A percentile compares a stretch with the other conserved stretches of the same genome.
Evolutionary conservation across 2,888 invertebrate species (phyloP).

Genomic region (Drosophila neutralis): DNA sequence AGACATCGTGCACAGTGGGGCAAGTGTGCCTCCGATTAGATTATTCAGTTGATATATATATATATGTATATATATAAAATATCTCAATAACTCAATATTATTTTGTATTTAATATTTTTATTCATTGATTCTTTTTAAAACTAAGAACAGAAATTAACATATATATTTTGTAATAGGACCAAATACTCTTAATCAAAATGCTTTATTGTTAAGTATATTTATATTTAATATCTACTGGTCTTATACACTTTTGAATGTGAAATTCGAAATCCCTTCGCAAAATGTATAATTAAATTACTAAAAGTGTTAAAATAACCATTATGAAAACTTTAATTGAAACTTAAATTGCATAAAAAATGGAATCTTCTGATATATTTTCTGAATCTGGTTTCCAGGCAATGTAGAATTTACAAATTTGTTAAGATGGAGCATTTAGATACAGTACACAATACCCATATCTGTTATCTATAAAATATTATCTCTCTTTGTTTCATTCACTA

Average conservation of each 20-base stretch:
- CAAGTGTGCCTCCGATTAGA: neutral
- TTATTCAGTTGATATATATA: neutral
- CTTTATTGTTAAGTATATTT: neutral
- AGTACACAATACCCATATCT: neutral
- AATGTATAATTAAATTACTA: neutral
- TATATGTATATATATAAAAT: neutral
- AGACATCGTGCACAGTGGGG: conserved; percentile 62
- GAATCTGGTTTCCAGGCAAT: neutral
- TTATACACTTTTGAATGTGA: neutral
- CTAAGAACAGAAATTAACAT: neutral
- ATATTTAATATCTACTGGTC: neutral
- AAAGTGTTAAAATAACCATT: neutral
- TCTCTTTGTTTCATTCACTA: conserved; percentile 14
- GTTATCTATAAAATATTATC: conserved; percentile 3
- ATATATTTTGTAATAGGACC: neutral
- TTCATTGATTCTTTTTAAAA: neutral
- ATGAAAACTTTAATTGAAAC: neutral
- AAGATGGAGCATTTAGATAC: conserved; percentile 9
- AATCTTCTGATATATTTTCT: neutral
- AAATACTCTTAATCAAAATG: neutral
- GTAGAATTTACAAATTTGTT: neutral
- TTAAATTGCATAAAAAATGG: neutral
- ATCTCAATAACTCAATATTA: neutral
- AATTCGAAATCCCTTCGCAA: neutral
- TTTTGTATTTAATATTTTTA: neutral